A percentile compares a stretch with the other conserved stretches of the same genome.
phyloP scores from a whole-genome alignment of 37 sponge, comb jelly and placozoan genomes.

The Petrosia ficiformis region DNA sequence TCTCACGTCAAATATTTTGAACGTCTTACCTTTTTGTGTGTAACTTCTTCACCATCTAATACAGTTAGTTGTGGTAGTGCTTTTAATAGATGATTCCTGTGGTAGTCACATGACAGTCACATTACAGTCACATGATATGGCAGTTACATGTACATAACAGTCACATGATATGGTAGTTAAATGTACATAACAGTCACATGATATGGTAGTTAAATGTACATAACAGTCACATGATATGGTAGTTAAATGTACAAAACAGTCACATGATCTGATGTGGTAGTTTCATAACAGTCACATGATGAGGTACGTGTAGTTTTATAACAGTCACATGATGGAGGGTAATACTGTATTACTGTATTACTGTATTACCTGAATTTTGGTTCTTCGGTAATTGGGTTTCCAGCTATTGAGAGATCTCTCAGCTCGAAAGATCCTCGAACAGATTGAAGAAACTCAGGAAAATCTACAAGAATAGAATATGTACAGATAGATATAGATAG shows the following conservation, averaged over 20 bases:
- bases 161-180: too few species aligned
- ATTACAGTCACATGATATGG: neutral
- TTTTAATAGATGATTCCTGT: slow-evolving; percentile 7
- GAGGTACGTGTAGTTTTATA: neutral
- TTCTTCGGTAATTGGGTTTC: slow-evolving; percentile 51
- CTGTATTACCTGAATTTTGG: slow-evolving; percentile 18
- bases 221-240: too few species aligned
- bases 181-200: neutral
- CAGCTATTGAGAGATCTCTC: slow-evolving; percentile 13
- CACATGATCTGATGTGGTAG: too few species aligned
- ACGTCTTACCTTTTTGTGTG: neutral
- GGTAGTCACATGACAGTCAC: neutral
- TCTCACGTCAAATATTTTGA: neutral
- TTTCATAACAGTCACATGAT: neutral
- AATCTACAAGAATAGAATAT: slow-evolving; percentile 11
- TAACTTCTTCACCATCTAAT: slow-evolving; percentile 12
- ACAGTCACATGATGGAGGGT: neutral
- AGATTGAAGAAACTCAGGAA: slow-evolving; percentile 46
- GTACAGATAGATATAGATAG: neutral
- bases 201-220: neutral
- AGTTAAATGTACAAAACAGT: too few species aligned
- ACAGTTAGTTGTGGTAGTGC: slow-evolving; percentile 14
- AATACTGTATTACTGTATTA: neutral
- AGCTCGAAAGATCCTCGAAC: slow-evolving; percentile 44
- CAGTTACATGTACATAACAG: neutral